A percentile compares a stretch with the other conserved stretches of the same genome.
Conservation (phyloP, 2,888 invertebrate genomes). For the Ptychoptera albimana region DNA sequence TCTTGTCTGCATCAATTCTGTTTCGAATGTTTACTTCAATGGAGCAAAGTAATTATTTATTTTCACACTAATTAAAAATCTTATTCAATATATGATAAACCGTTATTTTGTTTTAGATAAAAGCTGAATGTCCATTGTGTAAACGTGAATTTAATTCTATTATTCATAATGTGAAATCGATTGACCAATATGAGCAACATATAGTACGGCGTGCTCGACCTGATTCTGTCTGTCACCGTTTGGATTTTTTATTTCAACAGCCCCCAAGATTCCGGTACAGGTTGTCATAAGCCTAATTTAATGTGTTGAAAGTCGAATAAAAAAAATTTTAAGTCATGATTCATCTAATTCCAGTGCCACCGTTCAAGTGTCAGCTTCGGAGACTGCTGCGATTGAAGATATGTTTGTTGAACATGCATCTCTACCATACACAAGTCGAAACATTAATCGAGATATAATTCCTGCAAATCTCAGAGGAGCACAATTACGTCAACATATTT, state of each 20-base stretch:
- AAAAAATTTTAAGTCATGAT: background rate
- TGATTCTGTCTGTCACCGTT: conserved; percentile 6
- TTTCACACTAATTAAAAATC: background rate
- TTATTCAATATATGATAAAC: background rate
- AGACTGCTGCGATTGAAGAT: conserved; percentile 8
- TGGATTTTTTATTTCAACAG: conserved; percentile 9
- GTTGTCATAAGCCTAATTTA: background rate
- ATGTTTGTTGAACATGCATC: conserved; percentile 5
- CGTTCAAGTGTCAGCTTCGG: conserved; percentile 9
- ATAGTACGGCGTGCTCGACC: conserved; percentile 25
- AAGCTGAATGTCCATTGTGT: conserved; percentile 86
- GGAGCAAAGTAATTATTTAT: conserved; percentile 58
- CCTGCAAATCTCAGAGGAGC: too few relatives aligned
- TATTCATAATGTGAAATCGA: conserved; percentile 79
- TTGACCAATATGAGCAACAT: conserved; percentile 78
- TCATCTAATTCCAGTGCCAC: conserved; percentile 9
- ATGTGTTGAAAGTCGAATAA: background rate
- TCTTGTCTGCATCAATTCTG: conserved; percentile 90
- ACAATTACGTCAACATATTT: conserved; percentile 44
- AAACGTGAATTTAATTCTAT: conserved; percentile 84
- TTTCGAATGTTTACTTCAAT: conserved; percentile 79
- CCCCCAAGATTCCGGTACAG: conserved; percentile 8
- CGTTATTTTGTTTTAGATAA: conserved; percentile 43
- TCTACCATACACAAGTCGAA: background rate
- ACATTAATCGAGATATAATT: too few relatives aligned